phyloP scores from a whole-genome alignment of 1,140 invertebrate species.

The Ganaspis sp. region DNA sequence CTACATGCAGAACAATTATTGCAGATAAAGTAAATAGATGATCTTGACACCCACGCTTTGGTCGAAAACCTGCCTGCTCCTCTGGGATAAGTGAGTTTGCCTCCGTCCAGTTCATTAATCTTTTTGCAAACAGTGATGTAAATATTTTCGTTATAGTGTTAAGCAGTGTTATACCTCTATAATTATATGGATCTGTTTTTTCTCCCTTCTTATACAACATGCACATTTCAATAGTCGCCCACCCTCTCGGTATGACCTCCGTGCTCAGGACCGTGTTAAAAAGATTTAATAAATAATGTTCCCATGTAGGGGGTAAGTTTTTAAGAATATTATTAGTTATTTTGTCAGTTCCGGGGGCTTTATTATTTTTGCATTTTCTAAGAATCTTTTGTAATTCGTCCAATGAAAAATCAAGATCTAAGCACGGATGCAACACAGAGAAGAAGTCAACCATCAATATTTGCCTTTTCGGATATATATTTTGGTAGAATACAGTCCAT shows the following conservation, averaged over 20 bases:
- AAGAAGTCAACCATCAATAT: too few species aligned
- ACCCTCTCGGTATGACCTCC: neutral
- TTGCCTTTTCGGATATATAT: too few species aligned
- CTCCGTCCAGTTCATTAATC: conserved; percentile 11
- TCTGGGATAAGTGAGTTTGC: neutral
- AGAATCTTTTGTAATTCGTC: too few species aligned
- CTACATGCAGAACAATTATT: conserved; percentile 24
- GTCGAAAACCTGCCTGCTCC: neutral
- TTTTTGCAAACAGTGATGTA: neutral
- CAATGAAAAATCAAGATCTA: too few species aligned
- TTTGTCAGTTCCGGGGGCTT: neutral
- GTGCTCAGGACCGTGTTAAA: neutral
- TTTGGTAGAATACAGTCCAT: too few species aligned
- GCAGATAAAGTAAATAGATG: neutral
- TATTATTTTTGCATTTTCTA: too few species aligned
- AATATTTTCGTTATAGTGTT: conserved; percentile 20
- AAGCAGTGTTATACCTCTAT: conserved; percentile 1
- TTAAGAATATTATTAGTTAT: neutral
- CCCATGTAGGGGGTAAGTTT: neutral
- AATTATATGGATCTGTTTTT: neutral
- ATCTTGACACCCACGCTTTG: neutral
- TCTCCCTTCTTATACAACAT: conserved; percentile 28
- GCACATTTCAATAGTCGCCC: neutral
- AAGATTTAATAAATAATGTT: neutral
- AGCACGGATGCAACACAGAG: too few species aligned